A percentile compares a stretch with the other conserved stretches of the same genome.
Evolutionary conservation across 2,888 invertebrate genomes (phyloP).

Genomic region (Tenthredo livida): DNA sequence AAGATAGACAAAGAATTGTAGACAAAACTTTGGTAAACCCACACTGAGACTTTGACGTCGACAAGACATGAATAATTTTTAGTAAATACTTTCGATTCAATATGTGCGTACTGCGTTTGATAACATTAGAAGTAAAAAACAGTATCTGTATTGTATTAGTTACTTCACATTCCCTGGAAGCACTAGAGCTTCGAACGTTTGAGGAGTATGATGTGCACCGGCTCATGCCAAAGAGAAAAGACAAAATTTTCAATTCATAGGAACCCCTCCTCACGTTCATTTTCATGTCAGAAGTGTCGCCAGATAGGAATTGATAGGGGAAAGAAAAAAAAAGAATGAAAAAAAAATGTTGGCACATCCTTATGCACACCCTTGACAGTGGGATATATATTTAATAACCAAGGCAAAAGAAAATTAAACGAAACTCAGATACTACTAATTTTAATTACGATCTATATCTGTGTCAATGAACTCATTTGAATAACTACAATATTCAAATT

Average conservation of each 20-base stretch:
- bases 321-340: background rate
- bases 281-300: background rate
- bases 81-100: background rate
- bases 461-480: background rate
- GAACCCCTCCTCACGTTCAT: background rate
- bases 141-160: background rate
- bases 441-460: background rate
- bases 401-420: background rate
- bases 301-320: background rate
- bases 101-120: background rate
- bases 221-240: background rate
- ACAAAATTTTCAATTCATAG: background rate
- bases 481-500: conserved; percentile 3
- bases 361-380: background rate
- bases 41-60: background rate
- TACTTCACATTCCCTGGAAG: background rate
- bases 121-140: background rate
- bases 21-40: background rate
- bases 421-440: background rate
- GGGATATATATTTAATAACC: background rate
- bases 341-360: background rate
- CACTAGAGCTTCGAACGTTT: background rate
- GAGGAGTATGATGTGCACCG: background rate
- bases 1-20: background rate
- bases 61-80: background rate